These are phyloP conservation scores for Barbus barbus DNA, from an alignment of 2,113 vertebrate genomes.

Conservation along the genomic window DNA sequence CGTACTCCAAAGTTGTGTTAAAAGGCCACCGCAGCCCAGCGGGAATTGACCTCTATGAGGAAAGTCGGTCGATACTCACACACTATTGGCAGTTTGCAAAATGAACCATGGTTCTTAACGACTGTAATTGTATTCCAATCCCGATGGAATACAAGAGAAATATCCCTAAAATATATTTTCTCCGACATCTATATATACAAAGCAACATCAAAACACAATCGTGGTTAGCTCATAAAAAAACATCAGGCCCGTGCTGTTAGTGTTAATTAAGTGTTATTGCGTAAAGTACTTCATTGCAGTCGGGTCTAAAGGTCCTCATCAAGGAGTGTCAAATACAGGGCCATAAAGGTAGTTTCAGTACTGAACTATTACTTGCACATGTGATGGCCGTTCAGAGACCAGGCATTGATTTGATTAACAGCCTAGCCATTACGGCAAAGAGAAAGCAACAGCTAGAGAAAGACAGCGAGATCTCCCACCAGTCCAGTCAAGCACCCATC, in stretches of 20 bases:
- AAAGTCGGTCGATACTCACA: constrained; percentile 29
- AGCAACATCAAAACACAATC: neutral
- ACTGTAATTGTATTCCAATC: neutral
- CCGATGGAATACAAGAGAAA: neutral
- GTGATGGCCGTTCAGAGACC: constrained; percentile 22
- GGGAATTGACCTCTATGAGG: constrained; percentile 27
- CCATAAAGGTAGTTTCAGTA: constrained; percentile 29
- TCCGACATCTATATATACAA: neutral
- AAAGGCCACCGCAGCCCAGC: neutral
- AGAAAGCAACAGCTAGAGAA: neutral
- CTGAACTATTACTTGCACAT: constrained; percentile 23
- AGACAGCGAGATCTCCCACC: neutral
- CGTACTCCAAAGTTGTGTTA: neutral
- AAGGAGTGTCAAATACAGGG: neutral
- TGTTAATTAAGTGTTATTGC: neutral
- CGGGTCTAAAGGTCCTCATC: constrained; percentile 13
- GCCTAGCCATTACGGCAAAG: constrained; percentile 36
- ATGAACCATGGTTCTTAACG: neutral
- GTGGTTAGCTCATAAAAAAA: neutral
- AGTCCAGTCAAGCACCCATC: neutral
- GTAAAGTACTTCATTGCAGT: neutral
- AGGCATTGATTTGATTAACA: constrained; percentile 52
- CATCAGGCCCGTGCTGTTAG: neutral
- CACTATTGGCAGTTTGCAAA: neutral
- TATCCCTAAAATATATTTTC: neutral